Evolutionary conservation across 2,797 vertebrate species (phyloP).

Genomic region (Malurus splendens): DNA sequence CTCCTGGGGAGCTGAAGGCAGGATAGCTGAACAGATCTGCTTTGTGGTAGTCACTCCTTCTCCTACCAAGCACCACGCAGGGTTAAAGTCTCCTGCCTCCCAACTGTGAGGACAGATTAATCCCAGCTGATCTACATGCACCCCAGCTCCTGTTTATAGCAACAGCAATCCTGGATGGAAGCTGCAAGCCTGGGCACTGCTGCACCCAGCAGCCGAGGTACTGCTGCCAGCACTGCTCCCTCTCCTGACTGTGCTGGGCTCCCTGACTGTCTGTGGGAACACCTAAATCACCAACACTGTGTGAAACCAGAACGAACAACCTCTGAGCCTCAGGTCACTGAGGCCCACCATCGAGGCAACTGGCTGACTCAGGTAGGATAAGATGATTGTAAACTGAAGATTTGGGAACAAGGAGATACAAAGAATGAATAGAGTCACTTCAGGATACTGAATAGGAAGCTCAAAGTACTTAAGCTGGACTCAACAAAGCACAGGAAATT

Average conservation of each 20-base stretch:
- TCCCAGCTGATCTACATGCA: not conserved
- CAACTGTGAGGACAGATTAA: not conserved
- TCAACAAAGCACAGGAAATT: not conserved
- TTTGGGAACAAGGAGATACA: not conserved
- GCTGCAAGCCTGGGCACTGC: not conserved
- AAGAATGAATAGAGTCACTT: not conserved
- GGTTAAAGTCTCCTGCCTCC: not conserved
- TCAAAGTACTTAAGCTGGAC: not conserved
- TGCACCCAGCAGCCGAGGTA: not conserved
- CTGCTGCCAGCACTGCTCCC: not conserved
- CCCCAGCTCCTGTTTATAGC: not conserved
- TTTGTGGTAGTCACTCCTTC: not conserved
- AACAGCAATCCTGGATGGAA: not conserved
- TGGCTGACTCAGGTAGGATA: not conserved
- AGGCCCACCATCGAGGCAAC: not conserved
- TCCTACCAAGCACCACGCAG: not conserved
- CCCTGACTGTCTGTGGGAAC: not conserved
- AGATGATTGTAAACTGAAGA: not conserved
- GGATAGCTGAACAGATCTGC: not conserved
- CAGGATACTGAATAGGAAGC: not conserved
- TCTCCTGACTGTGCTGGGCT: not conserved
- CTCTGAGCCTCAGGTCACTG: fast-evolving
- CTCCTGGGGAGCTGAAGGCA: not conserved
- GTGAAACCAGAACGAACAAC: not conserved
- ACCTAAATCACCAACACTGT: not conserved